Percentiles rank a stretch among this genome's conserved stretches.
These are phyloP conservation scores for Brachypteracias leptosomus DNA, from an alignment of 2,113 vertebrate species.

Conservation along the genomic window DNA sequence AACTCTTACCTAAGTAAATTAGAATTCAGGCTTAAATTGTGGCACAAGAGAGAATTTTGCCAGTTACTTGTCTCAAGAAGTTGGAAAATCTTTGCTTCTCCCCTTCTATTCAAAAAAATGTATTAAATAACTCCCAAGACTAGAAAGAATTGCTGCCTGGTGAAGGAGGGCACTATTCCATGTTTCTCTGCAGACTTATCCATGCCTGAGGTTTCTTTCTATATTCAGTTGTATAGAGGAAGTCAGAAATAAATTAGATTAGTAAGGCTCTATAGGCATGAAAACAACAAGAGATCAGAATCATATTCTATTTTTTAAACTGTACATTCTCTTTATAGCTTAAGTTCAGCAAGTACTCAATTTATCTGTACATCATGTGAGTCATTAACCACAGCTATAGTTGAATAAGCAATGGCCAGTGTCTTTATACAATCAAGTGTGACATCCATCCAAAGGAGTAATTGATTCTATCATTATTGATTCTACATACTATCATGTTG, in stretches of 20 bases:
- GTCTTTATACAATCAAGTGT: neutral
- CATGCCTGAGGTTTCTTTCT: neutral
- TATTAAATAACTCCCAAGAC: neutral
- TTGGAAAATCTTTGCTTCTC: neutral
- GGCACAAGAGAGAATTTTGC: neutral
- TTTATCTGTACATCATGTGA: neutral
- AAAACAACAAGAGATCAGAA: neutral
- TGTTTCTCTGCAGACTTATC: neutral
- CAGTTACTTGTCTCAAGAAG: neutral
- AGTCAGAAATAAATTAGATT: neutral
- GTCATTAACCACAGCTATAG: neutral
- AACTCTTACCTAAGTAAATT: neutral
- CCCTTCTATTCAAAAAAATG: neutral
- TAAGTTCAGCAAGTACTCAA: neutral
- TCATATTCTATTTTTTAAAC: neutral
- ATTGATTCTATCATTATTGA: constrained; percentile 16
- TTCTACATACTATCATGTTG: neutral
- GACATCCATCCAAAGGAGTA: neutral
- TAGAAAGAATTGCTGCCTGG: neutral
- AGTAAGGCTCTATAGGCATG: neutral
- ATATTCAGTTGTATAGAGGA: neutral
- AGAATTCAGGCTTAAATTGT: neutral
- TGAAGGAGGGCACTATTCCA: neutral
- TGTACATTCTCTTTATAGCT: neutral
- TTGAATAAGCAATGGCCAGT: neutral